Evolutionary conservation across 2,113 vertebrate genomes (phyloP).

Genomic region (Laterallus jamaicensis): DNA sequence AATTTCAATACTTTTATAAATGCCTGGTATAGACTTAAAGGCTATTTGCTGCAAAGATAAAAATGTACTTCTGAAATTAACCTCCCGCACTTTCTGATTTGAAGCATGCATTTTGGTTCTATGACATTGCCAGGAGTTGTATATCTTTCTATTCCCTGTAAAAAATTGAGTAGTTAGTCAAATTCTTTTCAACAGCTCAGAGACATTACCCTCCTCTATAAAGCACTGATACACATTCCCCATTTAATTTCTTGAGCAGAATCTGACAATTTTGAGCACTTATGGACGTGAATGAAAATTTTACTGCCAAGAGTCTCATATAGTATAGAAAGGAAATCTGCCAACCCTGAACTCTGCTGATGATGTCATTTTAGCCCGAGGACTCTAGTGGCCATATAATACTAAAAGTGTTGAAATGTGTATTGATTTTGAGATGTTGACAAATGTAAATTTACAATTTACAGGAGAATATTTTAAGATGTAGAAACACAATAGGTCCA

Average conservation of each 20-base stretch:
- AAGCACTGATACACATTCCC: background rate
- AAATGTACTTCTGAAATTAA: conserved; percentile 4
- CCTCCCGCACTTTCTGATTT: background rate
- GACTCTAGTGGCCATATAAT: background rate
- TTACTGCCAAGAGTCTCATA: background rate
- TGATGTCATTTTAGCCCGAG: background rate
- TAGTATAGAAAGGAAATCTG: background rate
- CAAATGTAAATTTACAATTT: background rate
- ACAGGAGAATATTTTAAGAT: background rate
- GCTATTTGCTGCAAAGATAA: conserved; percentile 1
- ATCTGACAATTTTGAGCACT: background rate
- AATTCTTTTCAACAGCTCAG: background rate
- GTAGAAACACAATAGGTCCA: background rate
- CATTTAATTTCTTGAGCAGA: background rate
- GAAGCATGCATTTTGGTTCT: background rate
- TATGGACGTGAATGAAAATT: background rate
- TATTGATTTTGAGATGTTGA: background rate
- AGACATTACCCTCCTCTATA: background rate
- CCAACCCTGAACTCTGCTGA: background rate
- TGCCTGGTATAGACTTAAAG: background rate
- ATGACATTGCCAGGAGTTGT: background rate
- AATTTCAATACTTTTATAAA: conserved; percentile 1
- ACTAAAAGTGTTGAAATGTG: background rate
- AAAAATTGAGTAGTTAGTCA: background rate
- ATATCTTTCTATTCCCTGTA: background rate